phyloP scores from a whole-genome alignment of 2,113 vertebrate species.

The Nothobranchius furzeri region DNA sequence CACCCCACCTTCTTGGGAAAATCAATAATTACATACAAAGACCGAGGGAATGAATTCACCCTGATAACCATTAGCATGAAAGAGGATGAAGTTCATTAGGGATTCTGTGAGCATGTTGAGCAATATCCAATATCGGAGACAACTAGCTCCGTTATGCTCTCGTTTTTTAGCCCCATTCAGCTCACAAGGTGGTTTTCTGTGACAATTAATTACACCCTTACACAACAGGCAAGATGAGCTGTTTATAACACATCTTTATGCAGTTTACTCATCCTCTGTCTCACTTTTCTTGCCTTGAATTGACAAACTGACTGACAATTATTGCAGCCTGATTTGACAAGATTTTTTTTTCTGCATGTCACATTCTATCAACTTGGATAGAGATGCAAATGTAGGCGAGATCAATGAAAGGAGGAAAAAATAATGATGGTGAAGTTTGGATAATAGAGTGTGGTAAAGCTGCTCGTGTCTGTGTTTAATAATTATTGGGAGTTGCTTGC shows the following conservation, averaged over 20 bases:
- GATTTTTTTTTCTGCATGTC: slow-evolving; percentile 14
- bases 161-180: slow-evolving; percentile 65
- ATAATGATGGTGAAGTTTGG: not conserved
- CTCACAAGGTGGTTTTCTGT: slow-evolving; percentile 62
- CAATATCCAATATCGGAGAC: slow-evolving; percentile 77
- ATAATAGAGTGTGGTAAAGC: slow-evolving; percentile 8
- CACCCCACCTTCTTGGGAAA: slow-evolving; percentile 73
- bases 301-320: slow-evolving; percentile 6
- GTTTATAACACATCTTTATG: slow-evolving; percentile 47
- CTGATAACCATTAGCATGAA: slow-evolving; percentile 77
- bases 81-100: slow-evolving; percentile 77
- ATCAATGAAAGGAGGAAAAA: slow-evolving; percentile 4
- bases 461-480: slow-evolving; percentile 6
- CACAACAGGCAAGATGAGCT: slow-evolving; percentile 52
- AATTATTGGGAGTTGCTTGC: slow-evolving; percentile 14
- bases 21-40: slow-evolving; percentile 81
- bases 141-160: slow-evolving; percentile 62
- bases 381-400: slow-evolving; percentile 10
- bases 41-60: slow-evolving; percentile 70
- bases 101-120: slow-evolving; percentile 65
- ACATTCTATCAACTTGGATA: slow-evolving; percentile 34
- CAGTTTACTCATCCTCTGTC: slow-evolving; percentile 27
- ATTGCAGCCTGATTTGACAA: slow-evolving; percentile 17
- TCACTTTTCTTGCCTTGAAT: slow-evolving; percentile 6
- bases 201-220: slow-evolving; percentile 72